phyloP scores from a whole-genome alignment of 1,140 invertebrate species.

The Drosophila simulans region DNA sequence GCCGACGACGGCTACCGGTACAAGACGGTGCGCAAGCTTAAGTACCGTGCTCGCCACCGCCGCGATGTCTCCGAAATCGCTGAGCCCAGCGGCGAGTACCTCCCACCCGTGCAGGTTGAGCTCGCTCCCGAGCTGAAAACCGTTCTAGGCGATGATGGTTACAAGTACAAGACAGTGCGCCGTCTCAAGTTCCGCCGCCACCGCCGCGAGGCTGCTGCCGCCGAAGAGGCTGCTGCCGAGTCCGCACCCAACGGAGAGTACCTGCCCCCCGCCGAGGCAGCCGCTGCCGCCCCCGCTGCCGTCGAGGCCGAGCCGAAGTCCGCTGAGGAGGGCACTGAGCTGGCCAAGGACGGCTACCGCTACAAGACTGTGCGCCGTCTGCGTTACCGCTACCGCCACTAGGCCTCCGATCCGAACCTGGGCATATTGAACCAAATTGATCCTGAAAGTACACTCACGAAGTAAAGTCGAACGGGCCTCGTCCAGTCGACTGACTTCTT shows the following conservation, averaged over 20 bases:
- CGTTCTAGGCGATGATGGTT: slow-evolving; percentile 43
- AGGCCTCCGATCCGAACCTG: slow-evolving; percentile 39
- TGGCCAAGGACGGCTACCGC: slow-evolving; percentile 77
- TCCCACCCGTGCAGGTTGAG: slow-evolving; percentile 2
- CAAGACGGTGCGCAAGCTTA: slow-evolving; percentile 5
- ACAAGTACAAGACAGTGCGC: slow-evolving; percentile 71
- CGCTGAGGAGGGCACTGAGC: slow-evolving; percentile 65
- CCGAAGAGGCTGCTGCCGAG: slow-evolving; percentile 50
- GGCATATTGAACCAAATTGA: slow-evolving; percentile 77
- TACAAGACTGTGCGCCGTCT: slow-evolving; percentile 79
- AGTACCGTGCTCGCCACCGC: slow-evolving; percentile 4
- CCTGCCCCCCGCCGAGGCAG: slow-evolving; percentile 64
- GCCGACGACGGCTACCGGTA: background rate
- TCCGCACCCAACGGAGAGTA: slow-evolving; percentile 63
- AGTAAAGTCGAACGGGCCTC: background rate
- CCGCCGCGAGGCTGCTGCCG: slow-evolving; percentile 69
- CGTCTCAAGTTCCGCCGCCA: slow-evolving; percentile 57
- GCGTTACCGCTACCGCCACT: slow-evolving; percentile 76
- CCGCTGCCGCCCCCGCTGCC: slow-evolving; percentile 1
- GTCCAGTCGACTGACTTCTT: background rate
- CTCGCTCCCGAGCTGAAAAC: slow-evolving; percentile 2
- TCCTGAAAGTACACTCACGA: slow-evolving; percentile 63
- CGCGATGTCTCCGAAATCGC: slow-evolving; percentile 41
- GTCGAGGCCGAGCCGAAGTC: slow-evolving; percentile 40
- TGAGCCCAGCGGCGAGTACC: slow-evolving; percentile 4